Evolutionary conservation across 2,113 vertebrate species (phyloP).

Genomic region (Corythornis cristatus): DNA sequence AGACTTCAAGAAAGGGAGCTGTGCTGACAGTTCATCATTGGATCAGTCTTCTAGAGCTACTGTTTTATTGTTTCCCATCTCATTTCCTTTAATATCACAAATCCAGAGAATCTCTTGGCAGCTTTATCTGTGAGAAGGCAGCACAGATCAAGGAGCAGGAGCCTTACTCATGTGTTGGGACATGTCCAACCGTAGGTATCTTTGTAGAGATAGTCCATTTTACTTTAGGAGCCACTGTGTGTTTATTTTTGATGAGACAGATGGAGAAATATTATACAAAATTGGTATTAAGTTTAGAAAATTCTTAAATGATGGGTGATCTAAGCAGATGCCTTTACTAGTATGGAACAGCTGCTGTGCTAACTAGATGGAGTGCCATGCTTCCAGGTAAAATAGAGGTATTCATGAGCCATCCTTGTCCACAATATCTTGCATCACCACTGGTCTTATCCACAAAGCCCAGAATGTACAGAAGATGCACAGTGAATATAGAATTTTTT

Average conservation of each 20-base stretch:
- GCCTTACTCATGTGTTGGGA: neutral
- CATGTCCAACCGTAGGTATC: neutral
- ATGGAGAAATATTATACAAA: neutral
- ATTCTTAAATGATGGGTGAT: neutral
- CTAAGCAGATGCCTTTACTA: neutral
- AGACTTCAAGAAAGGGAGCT: neutral
- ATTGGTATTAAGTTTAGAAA: neutral
- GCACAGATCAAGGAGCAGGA: neutral
- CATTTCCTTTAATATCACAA: constrained; percentile 19
- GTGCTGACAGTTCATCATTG: constrained; percentile 4
- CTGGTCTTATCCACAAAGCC: neutral
- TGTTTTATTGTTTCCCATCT: constrained; percentile 47
- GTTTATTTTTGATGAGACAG: neutral
- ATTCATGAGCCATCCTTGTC: neutral
- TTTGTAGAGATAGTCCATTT: neutral
- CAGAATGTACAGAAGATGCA: neutral
- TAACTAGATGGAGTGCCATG: neutral
- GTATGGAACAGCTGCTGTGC: neutral
- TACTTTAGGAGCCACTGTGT: neutral
- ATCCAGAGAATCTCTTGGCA: neutral
- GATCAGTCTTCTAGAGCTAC: neutral
- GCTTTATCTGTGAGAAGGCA: neutral
- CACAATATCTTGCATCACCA: neutral
- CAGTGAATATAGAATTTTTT: neutral
- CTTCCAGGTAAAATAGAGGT: neutral